A percentile compares a stretch with the other conserved stretches of the same genome.
These are phyloP conservation scores for Orcinus orca DNA, from an alignment of 2,113 vertebrate species.

Conservation along the genomic window DNA sequence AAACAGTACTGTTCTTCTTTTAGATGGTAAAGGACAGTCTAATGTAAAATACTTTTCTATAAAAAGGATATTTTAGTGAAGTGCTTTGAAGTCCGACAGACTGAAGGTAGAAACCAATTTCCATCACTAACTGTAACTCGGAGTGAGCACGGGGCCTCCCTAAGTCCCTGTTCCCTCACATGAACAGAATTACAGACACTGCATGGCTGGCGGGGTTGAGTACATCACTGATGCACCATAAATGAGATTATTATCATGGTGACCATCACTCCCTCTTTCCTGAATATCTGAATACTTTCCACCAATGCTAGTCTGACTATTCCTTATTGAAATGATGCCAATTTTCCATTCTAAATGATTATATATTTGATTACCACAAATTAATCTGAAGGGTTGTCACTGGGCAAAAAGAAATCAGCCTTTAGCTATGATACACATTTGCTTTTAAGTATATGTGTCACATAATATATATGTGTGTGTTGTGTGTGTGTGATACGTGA, in stretches of 20 bases:
- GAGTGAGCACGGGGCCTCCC: fast-evolving
- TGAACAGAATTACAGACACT: fast-evolving
- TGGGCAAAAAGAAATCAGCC: background rate
- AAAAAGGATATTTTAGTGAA: background rate
- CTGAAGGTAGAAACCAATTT: background rate
- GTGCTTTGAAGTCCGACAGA: background rate
- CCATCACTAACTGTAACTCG: background rate
- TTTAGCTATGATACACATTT: background rate
- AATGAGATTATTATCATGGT: fast-evolving
- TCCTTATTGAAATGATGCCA: background rate
- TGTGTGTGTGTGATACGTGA: background rate
- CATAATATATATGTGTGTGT: background rate
- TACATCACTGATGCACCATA: fast-evolving
- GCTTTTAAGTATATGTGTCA: background rate
- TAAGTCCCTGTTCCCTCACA: background rate
- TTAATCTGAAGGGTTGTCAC: background rate
- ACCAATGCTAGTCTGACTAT: background rate
- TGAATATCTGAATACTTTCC: background rate
- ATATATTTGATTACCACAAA: background rate
- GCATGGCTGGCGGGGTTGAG: fast-evolving
- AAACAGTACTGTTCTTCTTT: slow-evolving; percentile 27
- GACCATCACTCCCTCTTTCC: background rate
- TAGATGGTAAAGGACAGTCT: slow-evolving; percentile 34
- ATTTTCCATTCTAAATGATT: background rate
- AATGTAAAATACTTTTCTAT: slow-evolving; percentile 16